Conservation (phyloP, 2,888 invertebrate genomes). For the Boloria selene region DNA sequence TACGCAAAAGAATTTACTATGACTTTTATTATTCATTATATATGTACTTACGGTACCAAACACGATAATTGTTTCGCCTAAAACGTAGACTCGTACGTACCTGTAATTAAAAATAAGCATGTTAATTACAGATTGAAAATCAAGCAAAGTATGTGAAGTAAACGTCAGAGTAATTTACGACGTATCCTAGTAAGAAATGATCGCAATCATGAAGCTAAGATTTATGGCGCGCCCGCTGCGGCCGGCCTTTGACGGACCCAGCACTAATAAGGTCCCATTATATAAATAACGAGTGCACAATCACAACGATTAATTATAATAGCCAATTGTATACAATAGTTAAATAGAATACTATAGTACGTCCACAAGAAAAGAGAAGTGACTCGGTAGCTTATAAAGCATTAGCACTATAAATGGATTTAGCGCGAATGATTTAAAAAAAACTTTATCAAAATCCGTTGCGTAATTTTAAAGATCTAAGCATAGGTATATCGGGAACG, state of each 20-base stretch:
- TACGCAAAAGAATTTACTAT: no score
- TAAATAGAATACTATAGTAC: conserved; percentile 7
- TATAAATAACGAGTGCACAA: conserved; percentile 4
- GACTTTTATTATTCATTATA: no score
- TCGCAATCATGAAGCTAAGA: conserved; percentile 25
- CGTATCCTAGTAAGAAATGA: conserved; percentile 27
- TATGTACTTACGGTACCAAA: no score
- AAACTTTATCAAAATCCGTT: no score
- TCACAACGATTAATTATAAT: conserved; percentile 9
- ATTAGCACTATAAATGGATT: no score
- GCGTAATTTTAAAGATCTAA: no score
- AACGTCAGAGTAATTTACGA: conserved; percentile 36
- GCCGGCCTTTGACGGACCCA: conserved; percentile 10
- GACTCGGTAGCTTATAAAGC: neutral
- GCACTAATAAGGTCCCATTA: conserved; percentile 13
- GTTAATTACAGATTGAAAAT: conserved; percentile 6
- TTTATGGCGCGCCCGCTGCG: conserved; percentile 25
- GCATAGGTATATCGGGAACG: no score
- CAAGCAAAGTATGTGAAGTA: conserved; percentile 2
- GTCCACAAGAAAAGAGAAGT: conserved; percentile 2
- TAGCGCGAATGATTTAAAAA: no score
- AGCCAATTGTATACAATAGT: conserved; percentile 17
- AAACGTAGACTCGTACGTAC: conserved; percentile 11
- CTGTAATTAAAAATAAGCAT: conserved; percentile 19
- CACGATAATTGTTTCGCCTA: no score